These are phyloP conservation scores for Ciconia maguari DNA, from an alignment of 2,113 vertebrate species.

Conservation along the genomic window DNA sequence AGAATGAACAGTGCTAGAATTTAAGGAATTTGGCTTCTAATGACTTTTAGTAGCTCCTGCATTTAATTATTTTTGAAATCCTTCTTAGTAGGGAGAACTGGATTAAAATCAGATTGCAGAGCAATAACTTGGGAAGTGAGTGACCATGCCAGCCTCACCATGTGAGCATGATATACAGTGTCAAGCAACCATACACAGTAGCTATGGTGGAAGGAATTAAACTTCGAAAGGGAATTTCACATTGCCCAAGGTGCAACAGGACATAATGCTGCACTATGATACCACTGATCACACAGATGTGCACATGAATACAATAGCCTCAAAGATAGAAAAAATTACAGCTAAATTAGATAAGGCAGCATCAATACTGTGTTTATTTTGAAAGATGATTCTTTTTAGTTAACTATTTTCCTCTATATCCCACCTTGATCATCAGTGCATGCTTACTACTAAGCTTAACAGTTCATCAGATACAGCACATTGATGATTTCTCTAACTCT, in stretches of 20 bases:
- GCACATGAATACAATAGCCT: not conserved
- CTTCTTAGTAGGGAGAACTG: not conserved
- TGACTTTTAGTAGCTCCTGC: not conserved
- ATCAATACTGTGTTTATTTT: not conserved
- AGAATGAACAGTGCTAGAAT: not conserved
- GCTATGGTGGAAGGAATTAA: not conserved
- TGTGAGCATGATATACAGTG: not conserved
- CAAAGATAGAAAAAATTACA: not conserved
- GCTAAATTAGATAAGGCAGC: not conserved
- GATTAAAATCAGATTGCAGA: not conserved
- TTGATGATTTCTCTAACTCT: not conserved
- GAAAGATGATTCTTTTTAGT: not conserved
- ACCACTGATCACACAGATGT: not conserved
- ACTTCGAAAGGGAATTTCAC: not conserved
- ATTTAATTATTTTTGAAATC: not conserved
- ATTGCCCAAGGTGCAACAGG: not conserved
- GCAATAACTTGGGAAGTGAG: not conserved
- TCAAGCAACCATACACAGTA: not conserved
- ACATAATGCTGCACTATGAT: not conserved
- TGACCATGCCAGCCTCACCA: not conserved
- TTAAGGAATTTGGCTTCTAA: not conserved
- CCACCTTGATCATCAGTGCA: not conserved
- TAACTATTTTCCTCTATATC: not conserved
- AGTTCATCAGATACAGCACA: not conserved
- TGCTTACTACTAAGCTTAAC: not conserved